Percentiles rank a stretch among this genome's conserved stretches.
Conservation (phyloP, 2,113 vertebrate genomes). For the Hippocampus abdominalis region DNA sequence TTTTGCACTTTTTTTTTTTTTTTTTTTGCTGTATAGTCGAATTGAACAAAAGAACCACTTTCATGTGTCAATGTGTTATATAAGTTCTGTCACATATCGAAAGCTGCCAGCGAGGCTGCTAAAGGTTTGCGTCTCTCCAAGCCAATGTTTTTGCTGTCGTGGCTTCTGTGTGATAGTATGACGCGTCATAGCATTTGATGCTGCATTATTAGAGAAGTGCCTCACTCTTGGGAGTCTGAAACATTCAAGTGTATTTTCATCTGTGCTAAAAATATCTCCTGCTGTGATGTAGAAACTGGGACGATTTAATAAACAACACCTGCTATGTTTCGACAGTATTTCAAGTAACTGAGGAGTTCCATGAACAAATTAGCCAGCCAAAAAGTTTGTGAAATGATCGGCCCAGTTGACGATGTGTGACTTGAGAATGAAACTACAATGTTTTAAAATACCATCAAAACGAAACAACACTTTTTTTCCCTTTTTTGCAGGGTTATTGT, state of each 20-base stretch:
- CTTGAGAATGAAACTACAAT: neutral
- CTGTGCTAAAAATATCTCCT: slow-evolving; percentile 10
- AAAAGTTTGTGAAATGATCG: neutral
- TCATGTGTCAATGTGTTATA: neutral
- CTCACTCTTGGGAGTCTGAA: slow-evolving; percentile 23
- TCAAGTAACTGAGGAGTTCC: neutral
- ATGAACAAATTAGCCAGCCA: neutral
- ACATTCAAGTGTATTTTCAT: slow-evolving; percentile 29
- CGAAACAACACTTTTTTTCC: neutral
- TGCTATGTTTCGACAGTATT: neutral
- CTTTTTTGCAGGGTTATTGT: neutral
- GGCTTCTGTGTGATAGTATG: neutral
- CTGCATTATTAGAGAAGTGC: slow-evolving; percentile 45
- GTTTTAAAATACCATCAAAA: neutral
- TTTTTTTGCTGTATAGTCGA: neutral
- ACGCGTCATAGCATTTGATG: neutral
- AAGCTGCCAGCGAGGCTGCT: neutral
- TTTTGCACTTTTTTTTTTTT: neutral
- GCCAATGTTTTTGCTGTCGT: neutral
- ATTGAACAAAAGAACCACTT: slow-evolving; percentile 1
- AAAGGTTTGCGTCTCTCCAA: neutral
- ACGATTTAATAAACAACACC: neutral
- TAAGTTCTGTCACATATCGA: neutral
- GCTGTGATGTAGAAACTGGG: neutral
- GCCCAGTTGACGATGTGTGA: neutral